Conservation (phyloP, 2,113 vertebrate species). For the Rafetus swinhoei region DNA sequence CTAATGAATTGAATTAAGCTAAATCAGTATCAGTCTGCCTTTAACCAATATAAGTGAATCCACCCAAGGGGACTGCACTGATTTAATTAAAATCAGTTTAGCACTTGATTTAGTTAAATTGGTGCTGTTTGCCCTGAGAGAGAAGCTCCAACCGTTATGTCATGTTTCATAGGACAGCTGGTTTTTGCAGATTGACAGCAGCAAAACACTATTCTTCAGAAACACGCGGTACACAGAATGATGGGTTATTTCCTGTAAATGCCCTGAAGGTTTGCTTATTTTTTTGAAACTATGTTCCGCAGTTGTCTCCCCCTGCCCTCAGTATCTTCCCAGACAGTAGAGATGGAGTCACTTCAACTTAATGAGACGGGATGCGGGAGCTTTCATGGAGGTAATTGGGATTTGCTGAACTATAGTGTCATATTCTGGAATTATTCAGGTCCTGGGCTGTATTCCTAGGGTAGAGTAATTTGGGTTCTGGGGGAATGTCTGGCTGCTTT, state of each 20-base stretch:
- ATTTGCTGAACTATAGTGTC: not conserved
- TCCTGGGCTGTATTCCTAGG: not conserved
- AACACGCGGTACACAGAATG: not conserved
- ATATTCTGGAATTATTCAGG: not conserved
- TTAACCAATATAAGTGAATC: not conserved
- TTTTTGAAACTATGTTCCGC: not conserved
- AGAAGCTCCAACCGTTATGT: not conserved
- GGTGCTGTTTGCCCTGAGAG: not conserved
- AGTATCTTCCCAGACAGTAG: not conserved
- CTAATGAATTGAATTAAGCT: not conserved
- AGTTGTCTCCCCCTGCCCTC: not conserved
- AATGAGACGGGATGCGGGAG: not conserved
- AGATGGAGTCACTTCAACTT: not conserved
- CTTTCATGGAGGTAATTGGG: not conserved
- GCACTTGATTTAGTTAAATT: not conserved
- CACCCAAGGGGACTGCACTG: not conserved
- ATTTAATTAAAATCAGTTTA: not conserved
- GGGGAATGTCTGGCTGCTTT: not conserved
- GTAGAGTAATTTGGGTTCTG: not conserved
- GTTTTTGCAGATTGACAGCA: not conserved
- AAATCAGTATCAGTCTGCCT: not conserved
- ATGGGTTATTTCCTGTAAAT: not conserved
- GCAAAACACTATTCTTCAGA: not conserved
- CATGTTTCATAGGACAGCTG: not conserved
- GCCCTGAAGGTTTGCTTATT: not conserved